Base-by-base conservation (phyloP, 2,113 vertebrate genomes). In the Seriola quinqueradiata region DNA sequence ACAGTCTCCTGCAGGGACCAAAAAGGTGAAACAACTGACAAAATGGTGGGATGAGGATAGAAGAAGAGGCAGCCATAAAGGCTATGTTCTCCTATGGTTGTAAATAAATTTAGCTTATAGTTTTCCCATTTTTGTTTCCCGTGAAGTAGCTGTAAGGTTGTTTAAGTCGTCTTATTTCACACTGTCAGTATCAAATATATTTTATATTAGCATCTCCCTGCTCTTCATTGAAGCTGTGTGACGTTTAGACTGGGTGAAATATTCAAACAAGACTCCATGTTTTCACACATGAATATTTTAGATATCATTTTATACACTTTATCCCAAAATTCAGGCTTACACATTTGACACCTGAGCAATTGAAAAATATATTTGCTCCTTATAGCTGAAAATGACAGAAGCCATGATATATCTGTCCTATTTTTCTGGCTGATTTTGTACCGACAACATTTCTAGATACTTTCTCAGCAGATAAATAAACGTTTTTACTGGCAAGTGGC, bases 1-100 rank as follows among this genome's bases (percentile, higher is more conserved):
- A 85, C 55, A 57, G 83, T 91, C 38, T 85, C 81, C 85, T 65
- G 65, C 40, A 16, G 67, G 79, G 79, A 83, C 79, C 81, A 71
- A 83, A 76, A 81, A 79, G 84, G 80, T 90, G 81, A 68, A 85
- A 81, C 12, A 12, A 68, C 8, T n/a, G 68, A 77, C 4, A 8
- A 81, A 79, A 85, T 75, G 71, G 67, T 81, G 70, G 44, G 59
- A 75, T 57, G 54, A 66, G 11, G 54, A 42, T 28, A 9, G 5
- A 3, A 10, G 50, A 60, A 28, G 50, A 70, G 3, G 38, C 36
- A 34, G 34, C 32, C 28, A 21, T 17, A 6, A 36, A 21, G 7
- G 12, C 19, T 60, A 11, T 12, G 48, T 42, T 28, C 67, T 13
- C 42, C 61, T 59, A 0, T 23, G 19, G 19, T 17, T 34, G 52